A percentile compares a stretch with the other conserved stretches of the same genome.
phyloP scores from a whole-genome alignment of 2,888 invertebrate species.

The Himalopsyche tibetana region DNA sequence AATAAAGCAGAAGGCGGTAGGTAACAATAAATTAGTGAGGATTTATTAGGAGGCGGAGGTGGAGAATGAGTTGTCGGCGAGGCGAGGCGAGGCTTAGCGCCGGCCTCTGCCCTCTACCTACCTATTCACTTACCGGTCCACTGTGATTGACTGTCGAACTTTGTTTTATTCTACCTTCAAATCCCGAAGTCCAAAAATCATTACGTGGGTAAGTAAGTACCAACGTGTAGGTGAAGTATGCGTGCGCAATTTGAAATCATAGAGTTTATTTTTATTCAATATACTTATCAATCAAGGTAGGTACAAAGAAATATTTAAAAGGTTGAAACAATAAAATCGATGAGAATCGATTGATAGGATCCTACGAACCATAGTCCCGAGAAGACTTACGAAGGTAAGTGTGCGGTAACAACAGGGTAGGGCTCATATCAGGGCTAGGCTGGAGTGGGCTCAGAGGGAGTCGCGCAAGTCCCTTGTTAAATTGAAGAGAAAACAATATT shows the following conservation, averaged over 20 bases:
- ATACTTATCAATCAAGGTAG: too few relatives aligned
- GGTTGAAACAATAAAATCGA: too few relatives aligned
- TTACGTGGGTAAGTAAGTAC: background rate
- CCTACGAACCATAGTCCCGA: too few relatives aligned
- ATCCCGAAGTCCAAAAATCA: background rate
- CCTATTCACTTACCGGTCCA: background rate
- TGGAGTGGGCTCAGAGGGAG: too few relatives aligned
- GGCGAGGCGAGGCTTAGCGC: constrained; percentile 23
- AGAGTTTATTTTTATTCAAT: too few relatives aligned
- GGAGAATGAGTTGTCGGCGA: constrained; percentile 48
- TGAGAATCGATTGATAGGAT: too few relatives aligned
- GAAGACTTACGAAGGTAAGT: too few relatives aligned
- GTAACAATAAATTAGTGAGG: constrained; percentile 65
- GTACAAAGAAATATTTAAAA: too few relatives aligned
- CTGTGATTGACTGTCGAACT: constrained; percentile 14
- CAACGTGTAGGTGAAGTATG: background rate
- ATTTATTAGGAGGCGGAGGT: constrained; percentile 59
- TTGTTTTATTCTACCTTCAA: background rate
- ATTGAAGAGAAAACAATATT: too few relatives aligned
- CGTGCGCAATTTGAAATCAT: background rate
- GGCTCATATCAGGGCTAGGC: too few relatives aligned
- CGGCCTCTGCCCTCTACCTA: background rate
- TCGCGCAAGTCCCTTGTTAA: too few relatives aligned
- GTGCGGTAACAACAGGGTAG: too few relatives aligned
- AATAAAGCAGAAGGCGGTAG: constrained; percentile 59